These are phyloP conservation scores for Drosophila ironensis DNA, from an alignment of 1,140 invertebrate genomes.

Conservation along the genomic window DNA sequence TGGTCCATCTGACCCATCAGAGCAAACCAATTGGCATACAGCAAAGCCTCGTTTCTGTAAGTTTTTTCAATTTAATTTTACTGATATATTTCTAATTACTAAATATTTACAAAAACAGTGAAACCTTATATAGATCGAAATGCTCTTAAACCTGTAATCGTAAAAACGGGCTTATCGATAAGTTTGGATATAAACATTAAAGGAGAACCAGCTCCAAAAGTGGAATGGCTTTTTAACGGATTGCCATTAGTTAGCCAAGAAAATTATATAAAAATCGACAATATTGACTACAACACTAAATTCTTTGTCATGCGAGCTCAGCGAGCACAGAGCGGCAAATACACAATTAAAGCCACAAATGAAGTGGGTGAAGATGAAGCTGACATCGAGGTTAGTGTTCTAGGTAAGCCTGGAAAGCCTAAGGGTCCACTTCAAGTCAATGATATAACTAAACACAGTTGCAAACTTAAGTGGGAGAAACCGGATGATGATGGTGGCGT, in stretches of 20 bases:
- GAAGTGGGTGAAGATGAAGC: slow-evolving; percentile 96
- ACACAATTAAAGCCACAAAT: slow-evolving; percentile 95
- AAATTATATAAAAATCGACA: slow-evolving; percentile 90
- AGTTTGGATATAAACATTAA: slow-evolving; percentile 95
- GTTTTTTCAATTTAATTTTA: slow-evolving; percentile 77
- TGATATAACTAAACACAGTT: slow-evolving; percentile 96
- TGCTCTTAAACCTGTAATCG: slow-evolving; percentile 90
- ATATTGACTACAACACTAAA: slow-evolving; percentile 95
- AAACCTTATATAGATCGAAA: slow-evolving; percentile 96
- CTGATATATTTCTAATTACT: slow-evolving; percentile 6
- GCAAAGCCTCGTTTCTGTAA: slow-evolving; percentile 95
- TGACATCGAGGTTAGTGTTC: slow-evolving; percentile 93
- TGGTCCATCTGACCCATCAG: slow-evolving; percentile 96
- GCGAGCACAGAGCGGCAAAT: slow-evolving; percentile 93
- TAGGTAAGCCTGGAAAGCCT: slow-evolving; percentile 91
- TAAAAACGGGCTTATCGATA: slow-evolving; percentile 96
- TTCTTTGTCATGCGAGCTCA: slow-evolving; percentile 92
- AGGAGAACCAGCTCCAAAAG: slow-evolving; percentile 96
- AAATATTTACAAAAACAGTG: slow-evolving; percentile 85
- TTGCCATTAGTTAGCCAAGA: slow-evolving; percentile 87
- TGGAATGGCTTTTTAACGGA: slow-evolving; percentile 93
- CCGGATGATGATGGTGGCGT: slow-evolving; percentile 95
- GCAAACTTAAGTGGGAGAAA: slow-evolving; percentile 96
- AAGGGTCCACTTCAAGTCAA: slow-evolving; percentile 94
- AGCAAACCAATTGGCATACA: slow-evolving; percentile 96